Evolutionary conservation across 2,888 invertebrate species (phyloP).

Genomic region (Aspidapion aeneum): DNA sequence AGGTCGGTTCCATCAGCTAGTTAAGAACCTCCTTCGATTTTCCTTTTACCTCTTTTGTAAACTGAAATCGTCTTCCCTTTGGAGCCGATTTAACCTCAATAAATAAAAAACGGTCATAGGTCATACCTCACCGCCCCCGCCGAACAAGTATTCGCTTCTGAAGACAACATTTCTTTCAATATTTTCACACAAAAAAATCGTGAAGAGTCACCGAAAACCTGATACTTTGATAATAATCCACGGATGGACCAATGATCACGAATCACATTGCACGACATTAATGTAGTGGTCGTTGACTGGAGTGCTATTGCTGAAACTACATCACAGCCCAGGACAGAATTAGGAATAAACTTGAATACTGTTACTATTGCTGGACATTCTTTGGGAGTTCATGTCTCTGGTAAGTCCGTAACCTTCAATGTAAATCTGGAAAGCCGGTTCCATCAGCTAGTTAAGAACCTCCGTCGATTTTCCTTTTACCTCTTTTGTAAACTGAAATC

Average conservation of each 20-base stretch:
- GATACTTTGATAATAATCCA: slow-evolving; percentile 38
- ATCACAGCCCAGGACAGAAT: slow-evolving; percentile 21
- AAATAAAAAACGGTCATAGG: too few relatives aligned
- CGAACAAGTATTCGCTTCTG: slow-evolving; percentile 11
- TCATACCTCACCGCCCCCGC: slow-evolving; percentile 17
- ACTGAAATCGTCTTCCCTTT: too few relatives aligned
- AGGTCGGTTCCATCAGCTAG: too few relatives aligned
- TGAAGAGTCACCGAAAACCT: slow-evolving; percentile 17
- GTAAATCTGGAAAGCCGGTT: too few relatives aligned
- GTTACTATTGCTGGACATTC: slow-evolving; percentile 23
- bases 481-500: too few relatives aligned
- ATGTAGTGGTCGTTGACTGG: slow-evolving; percentile 43
- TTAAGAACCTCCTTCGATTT: too few relatives aligned
- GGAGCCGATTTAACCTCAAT: too few relatives aligned
- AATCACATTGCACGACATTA: slow-evolving; percentile 34
- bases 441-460: too few relatives aligned
- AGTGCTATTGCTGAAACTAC: slow-evolving; percentile 28
- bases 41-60: too few relatives aligned
- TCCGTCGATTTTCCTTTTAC: too few relatives aligned
- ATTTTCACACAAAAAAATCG: slow-evolving; percentile 31
- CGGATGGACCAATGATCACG: slow-evolving; percentile 37
- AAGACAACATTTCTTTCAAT: slow-evolving; percentile 32
- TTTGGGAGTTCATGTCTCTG: too few relatives aligned
- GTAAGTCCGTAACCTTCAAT: too few relatives aligned
- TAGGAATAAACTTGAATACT: slow-evolving; percentile 11